Evolutionary conservation across 2,113 vertebrate genomes (phyloP).

Genomic region (Nerophis ophidion): DNA sequence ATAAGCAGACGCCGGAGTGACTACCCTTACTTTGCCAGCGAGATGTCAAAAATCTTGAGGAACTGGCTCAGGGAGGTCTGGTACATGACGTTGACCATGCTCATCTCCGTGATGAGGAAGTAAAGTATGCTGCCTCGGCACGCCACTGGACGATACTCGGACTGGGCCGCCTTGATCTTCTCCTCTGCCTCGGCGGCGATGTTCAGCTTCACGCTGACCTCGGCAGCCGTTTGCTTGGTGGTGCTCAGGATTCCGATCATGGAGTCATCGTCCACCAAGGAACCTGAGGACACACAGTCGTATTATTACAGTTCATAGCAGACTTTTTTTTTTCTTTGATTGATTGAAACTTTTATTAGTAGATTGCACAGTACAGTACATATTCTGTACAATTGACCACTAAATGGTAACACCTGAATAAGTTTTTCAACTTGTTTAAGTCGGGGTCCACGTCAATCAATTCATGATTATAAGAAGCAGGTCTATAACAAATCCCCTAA

Average conservation of each 20-base stretch:
- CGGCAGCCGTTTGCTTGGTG: slow-evolving; percentile 80
- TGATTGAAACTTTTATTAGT: too few species aligned
- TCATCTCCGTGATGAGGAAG: slow-evolving; percentile 88
- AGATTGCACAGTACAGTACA: too few species aligned
- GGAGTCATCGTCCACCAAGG: slow-evolving; percentile 81
- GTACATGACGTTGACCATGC: slow-evolving; percentile 88
- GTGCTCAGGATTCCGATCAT: slow-evolving; percentile 77
- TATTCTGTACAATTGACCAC: too few species aligned
- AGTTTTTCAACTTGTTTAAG: too few species aligned
- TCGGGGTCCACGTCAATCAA: too few species aligned
- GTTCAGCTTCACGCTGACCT: slow-evolving; percentile 79
- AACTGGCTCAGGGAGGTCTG: slow-evolving; percentile 87
- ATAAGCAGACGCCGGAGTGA: neutral
- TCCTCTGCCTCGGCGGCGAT: slow-evolving; percentile 80
- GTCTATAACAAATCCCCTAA: too few species aligned
- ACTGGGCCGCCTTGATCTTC: slow-evolving; percentile 80
- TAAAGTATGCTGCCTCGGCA: slow-evolving; percentile 84
- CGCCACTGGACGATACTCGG: slow-evolving; percentile 85
- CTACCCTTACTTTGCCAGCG: slow-evolving; percentile 74
- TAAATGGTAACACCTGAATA: too few species aligned
- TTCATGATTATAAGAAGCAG: too few species aligned
- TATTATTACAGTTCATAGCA: neutral
- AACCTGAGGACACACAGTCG: slow-evolving; percentile 44
- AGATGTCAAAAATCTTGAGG: slow-evolving; percentile 81
- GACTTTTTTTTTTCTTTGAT: too few species aligned